These are phyloP conservation scores for Notechis scutatus DNA, from an alignment of 2,113 vertebrate species.

Conservation along the genomic window DNA sequence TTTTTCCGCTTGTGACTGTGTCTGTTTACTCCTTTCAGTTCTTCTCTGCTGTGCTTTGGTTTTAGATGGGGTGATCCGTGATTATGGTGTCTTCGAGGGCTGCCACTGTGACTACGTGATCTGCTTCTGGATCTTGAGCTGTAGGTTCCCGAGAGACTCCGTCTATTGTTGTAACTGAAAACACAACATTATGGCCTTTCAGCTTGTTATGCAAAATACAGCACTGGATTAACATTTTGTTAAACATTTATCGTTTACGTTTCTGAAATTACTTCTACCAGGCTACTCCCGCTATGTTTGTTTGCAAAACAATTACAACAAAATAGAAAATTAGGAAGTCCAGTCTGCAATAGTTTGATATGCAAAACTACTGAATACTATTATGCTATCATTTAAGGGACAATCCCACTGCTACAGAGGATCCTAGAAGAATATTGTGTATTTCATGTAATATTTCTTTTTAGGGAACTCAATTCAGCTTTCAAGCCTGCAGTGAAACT, in stretches of 20 bases:
- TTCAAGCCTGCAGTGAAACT: neutral
- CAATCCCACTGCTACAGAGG: neutral
- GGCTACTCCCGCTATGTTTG: neutral
- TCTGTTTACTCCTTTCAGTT: conserved; percentile 81
- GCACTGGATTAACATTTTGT: neutral
- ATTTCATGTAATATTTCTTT: neutral
- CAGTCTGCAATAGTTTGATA: neutral
- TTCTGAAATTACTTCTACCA: neutral
- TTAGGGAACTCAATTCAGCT: neutral
- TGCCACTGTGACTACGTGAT: conserved; percentile 90
- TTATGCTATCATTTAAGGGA: neutral
- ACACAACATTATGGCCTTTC: neutral
- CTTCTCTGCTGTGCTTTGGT: conserved; percentile 82
- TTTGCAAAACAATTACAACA: neutral
- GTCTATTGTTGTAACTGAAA: conserved; percentile 89
- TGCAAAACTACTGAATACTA: neutral
- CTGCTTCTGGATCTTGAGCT: conserved; percentile 91
- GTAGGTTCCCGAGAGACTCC: conserved; percentile 94
- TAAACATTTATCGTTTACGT: neutral
- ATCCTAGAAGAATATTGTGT: neutral
- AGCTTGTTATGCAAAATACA: neutral
- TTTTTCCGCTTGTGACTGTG: conserved; percentile 95
- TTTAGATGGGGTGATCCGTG: conserved; percentile 87
- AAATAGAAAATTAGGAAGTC: neutral
- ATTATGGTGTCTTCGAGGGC: conserved; percentile 86